Conservation (phyloP, 2,113 vertebrate genomes). For the Gymnobelideus leadbeateri region DNA sequence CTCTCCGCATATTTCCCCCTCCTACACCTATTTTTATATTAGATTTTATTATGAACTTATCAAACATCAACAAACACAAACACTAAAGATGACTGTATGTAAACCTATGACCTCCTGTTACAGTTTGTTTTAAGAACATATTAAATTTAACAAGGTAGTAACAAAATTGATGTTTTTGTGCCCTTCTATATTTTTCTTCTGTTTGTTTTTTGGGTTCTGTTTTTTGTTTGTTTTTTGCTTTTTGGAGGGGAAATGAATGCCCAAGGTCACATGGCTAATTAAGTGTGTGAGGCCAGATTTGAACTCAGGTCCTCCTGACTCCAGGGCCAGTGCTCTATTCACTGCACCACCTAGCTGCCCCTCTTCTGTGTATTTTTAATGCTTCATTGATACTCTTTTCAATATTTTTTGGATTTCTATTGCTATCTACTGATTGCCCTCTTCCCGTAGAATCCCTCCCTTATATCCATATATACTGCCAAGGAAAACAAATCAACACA, state of each 20-base stretch:
- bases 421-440: not conserved
- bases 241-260: too few relatives aligned
- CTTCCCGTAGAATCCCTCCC: not conserved
- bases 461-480: not conserved
- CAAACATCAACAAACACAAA: not conserved
- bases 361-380: not conserved
- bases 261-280: too few relatives aligned
- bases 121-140: not conserved
- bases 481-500: not conserved
- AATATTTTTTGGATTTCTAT: not conserved
- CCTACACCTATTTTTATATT: not conserved
- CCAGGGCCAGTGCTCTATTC: too few relatives aligned
- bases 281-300: too few relatives aligned
- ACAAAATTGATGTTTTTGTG: not conserved
- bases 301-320: too few relatives aligned
- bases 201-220: too few relatives aligned
- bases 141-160: not conserved
- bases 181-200: not conserved
- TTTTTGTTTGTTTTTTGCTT: too few relatives aligned
- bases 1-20: not conserved
- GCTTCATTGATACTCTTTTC: not conserved
- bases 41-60: not conserved
- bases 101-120: not conserved
- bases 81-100: not conserved
- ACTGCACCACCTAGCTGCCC: too few relatives aligned